Percentiles rank a stretch among this genome's conserved stretches.
Conservation (phyloP, 1,140 invertebrate species). For the Vollenhovia emeryi region DNA sequence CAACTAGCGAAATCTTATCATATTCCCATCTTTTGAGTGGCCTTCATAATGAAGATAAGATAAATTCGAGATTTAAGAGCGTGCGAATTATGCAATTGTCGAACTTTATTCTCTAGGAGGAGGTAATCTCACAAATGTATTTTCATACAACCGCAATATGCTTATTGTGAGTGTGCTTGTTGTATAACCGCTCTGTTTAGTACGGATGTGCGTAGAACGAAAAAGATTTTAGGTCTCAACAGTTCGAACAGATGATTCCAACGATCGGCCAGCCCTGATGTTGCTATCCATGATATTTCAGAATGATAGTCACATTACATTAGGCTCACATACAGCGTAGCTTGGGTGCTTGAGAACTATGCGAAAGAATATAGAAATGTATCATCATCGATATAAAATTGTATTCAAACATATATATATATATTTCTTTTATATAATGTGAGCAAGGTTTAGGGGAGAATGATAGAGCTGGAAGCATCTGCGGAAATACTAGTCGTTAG, state of each 20-base stretch:
- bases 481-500: conserved; percentile 8
- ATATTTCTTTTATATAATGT: conserved; percentile 43
- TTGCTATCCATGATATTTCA: conserved; percentile 41
- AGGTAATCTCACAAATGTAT: conserved; percentile 66
- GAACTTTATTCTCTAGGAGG: conserved; percentile 49
- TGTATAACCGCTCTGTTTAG: conserved; percentile 22
- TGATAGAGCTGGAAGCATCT: not conserved
- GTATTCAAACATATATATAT: conserved; percentile 23
- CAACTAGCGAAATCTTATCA: conserved; percentile 49
- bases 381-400: conserved; percentile 43
- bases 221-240: conserved; percentile 5
- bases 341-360: conserved; percentile 54
- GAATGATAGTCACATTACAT: conserved; percentile 57
- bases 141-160: conserved; percentile 69
- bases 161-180: conserved; percentile 69
- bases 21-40: conserved; percentile 68
- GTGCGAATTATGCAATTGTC: conserved; percentile 59
- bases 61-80: conserved; percentile 62
- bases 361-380: conserved; percentile 28
- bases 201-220: not conserved
- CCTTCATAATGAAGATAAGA: conserved; percentile 66
- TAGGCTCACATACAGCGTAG: conserved; percentile 61
- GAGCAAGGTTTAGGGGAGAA: not conserved
- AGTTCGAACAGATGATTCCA: conserved; percentile 13
- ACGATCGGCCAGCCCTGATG: not conserved